Evolutionary conservation across 2,113 vertebrate species (phyloP).

Genomic region (Percina caprodes): DNA sequence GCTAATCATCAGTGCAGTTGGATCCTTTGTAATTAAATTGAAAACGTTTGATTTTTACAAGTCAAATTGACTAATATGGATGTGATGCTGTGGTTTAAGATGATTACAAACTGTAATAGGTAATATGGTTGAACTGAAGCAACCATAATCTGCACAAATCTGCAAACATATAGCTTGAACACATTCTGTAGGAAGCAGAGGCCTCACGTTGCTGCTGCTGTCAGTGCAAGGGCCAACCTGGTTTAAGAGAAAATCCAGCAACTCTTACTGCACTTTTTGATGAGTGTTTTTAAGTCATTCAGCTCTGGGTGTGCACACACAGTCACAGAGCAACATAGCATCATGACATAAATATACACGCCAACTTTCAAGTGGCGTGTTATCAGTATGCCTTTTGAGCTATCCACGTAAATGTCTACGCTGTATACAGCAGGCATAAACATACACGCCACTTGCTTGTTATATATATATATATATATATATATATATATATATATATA

Average conservation of each 20-base stretch:
- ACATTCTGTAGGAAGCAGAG: constrained; percentile 10
- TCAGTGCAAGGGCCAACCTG: background rate
- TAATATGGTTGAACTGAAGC: background rate
- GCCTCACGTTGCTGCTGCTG: background rate
- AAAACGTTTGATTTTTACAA: constrained; percentile 11
- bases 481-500: too few species aligned
- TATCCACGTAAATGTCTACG: too few species aligned
- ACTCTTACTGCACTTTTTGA: constrained; percentile 13
- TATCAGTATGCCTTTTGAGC: too few species aligned
- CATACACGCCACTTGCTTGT: too few species aligned
- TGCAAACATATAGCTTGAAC: background rate
- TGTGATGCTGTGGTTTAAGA: constrained; percentile 12
- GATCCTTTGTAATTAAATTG: constrained; percentile 4
- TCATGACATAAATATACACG: too few species aligned
- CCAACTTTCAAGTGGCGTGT: too few species aligned
- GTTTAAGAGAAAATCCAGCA: constrained; percentile 30
- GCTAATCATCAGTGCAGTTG: constrained; percentile 1
- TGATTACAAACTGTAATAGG: background rate
- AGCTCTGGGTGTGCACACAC: constrained; percentile 18
- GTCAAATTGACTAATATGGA: constrained; percentile 1
- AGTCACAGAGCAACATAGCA: background rate
- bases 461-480: too few species aligned
- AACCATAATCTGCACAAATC: background rate
- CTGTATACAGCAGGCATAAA: too few species aligned
- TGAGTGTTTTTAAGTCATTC: constrained; percentile 11